Conservation (phyloP, 2,888 invertebrate species). For the Aphrophora alni region DNA sequence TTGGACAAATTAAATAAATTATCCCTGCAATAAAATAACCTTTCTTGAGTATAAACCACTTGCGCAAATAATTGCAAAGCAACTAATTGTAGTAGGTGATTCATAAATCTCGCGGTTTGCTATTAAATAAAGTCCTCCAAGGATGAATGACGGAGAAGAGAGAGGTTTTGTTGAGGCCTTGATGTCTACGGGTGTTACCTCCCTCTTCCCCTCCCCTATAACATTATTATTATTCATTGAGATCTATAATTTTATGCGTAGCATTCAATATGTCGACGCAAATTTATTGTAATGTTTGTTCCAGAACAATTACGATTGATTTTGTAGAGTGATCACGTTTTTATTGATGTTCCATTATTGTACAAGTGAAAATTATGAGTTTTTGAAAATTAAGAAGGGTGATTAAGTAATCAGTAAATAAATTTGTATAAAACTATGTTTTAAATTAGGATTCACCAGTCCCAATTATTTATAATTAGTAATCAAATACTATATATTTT, state of each 20-base stretch:
- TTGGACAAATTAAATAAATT: neutral
- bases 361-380: too few species aligned
- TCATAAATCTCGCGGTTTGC: neutral
- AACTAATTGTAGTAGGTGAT: conserved; percentile 2
- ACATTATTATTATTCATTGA: neutral
- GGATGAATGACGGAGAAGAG: neutral
- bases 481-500: too few species aligned
- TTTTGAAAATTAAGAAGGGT: too few species aligned
- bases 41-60: neutral
- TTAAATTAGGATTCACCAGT: too few species aligned
- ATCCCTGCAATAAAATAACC: neutral
- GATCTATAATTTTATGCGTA: neutral
- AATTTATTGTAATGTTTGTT: neutral
- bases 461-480: too few species aligned
- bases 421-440: too few species aligned
- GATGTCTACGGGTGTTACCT: neutral
- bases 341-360: neutral
- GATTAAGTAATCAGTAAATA: too few species aligned
- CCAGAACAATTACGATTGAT: neutral
- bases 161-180: neutral
- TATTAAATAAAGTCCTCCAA: neutral
- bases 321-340: neutral
- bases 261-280: neutral
- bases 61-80: neutral
- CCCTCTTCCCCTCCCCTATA: neutral